These are phyloP conservation scores for Daboia siamensis DNA, from an alignment of 2,113 vertebrate genomes.

Conservation along the genomic window DNA sequence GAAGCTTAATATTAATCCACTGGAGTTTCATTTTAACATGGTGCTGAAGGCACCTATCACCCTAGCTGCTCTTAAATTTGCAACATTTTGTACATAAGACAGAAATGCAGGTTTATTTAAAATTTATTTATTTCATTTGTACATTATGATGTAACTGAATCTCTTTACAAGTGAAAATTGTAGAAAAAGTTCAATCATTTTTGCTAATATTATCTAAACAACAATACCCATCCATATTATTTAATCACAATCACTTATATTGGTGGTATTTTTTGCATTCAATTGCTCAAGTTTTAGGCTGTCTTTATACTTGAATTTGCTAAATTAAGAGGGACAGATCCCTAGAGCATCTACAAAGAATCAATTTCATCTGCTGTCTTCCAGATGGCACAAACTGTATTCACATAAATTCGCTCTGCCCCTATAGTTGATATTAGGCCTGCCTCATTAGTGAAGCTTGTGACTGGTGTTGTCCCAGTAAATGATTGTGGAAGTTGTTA, in stretches of 20 bases:
- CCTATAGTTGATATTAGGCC: background rate
- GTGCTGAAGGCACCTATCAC: background rate
- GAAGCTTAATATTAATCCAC: background rate
- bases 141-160: background rate
- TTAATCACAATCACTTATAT: background rate
- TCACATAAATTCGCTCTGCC: background rate
- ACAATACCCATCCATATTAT: background rate
- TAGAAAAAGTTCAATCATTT: background rate
- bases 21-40: background rate
- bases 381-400: background rate
- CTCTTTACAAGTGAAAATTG: background rate
- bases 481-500: background rate
- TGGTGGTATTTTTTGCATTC: background rate
- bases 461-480: background rate
- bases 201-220: background rate
- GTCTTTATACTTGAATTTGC: background rate
- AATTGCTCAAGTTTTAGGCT: background rate
- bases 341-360: background rate
- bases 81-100: background rate
- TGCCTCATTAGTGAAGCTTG: background rate
- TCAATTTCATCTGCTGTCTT: background rate
- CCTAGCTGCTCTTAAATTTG: background rate
- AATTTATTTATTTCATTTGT: background rate
- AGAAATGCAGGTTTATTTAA: background rate
- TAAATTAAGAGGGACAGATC: background rate